Percentiles rank a stretch among this genome's conserved stretches.
phyloP scores from a whole-genome alignment of 2,888 invertebrate genomes.

The Adelphocoris suturalis region DNA sequence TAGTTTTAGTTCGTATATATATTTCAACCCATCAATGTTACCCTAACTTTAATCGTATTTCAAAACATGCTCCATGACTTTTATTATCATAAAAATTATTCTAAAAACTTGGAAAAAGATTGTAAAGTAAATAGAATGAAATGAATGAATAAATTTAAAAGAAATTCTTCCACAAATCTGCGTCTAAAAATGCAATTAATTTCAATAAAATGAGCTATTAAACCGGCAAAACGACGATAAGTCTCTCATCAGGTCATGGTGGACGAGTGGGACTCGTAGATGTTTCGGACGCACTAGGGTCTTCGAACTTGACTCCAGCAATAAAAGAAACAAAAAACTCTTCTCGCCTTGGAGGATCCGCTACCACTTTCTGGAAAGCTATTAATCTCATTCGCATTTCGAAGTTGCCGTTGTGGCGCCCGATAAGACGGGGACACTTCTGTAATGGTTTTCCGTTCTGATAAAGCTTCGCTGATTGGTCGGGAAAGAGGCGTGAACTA shows the following conservation, averaged over 20 bases:
- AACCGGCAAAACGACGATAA: too few species aligned
- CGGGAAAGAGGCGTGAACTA: constrained; percentile 53
- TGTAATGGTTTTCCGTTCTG: constrained; percentile 66
- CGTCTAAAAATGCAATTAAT: too few species aligned
- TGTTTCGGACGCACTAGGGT: constrained; percentile 14
- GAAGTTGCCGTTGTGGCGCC: constrained; percentile 57
- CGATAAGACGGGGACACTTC: constrained; percentile 62
- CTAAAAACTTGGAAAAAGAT: too few species aligned
- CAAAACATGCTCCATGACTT: too few species aligned
- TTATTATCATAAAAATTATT: too few species aligned
- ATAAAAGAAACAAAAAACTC: constrained; percentile 61
- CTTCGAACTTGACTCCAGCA: constrained; percentile 51
- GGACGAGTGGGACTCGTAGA: neutral
- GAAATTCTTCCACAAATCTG: too few species aligned
- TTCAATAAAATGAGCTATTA: neutral
- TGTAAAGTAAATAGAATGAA: too few species aligned
- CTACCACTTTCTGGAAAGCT: constrained; percentile 66
- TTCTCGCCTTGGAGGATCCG: constrained; percentile 40
- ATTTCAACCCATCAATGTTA: too few species aligned
- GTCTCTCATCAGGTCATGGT: neutral
- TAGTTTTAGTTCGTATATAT: too few species aligned
- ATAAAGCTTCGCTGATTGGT: constrained; percentile 58
- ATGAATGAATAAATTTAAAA: too few species aligned
- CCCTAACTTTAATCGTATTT: too few species aligned
- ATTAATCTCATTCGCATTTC: constrained; percentile 70